Evolutionary conservation across 2,888 invertebrate species (phyloP), one percentile per base, ranked within the genome.

Genomic region (Unio pictorum): DNA sequence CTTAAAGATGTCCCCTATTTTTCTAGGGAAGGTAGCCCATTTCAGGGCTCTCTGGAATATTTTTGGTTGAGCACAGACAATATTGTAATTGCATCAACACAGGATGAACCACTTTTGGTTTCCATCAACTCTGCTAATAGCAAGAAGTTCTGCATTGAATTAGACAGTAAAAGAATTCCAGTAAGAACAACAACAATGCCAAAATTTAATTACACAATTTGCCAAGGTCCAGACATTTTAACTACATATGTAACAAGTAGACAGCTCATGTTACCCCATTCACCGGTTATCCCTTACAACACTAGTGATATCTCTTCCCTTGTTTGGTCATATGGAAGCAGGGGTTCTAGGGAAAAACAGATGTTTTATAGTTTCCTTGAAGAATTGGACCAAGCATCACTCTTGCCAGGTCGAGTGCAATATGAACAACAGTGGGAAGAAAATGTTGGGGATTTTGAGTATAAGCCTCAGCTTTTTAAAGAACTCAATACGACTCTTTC

Each of bases 381-480:
- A 23, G 77, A 81, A n/a, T 79, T 87, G 23, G 68, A 66, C 20
- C 64, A 69, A 7, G 72, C 75, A 23, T 78, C 79, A 26, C 80
- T 85, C 30, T 69, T 80, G 11, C 72, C 76, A 56, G 73, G 82
- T 28, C 82, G 83, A 73, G 63, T 88, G 15, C 96, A 96, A 90
- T 95, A 97, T 72, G 93, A 96, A 80, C 61, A 93, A 92, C 92
- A 93, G 30, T 97, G 96, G 96, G 95, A 96, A 88, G 92, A 93
- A 23, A 95, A 95, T 86, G 95, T 96, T 86, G 96, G 96, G 0
- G 94, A 95, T 0, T 91, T 95, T 68, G 92, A 92, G 7, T 73
- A 74, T 61, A 62, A 65, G 28, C 56, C 64, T 11, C 26, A 56
- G 18, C 57, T 61, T 8, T 61, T 60, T 8, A 75, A 77, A 61